Evolutionary conservation across 2,113 vertebrate species (phyloP), one percentile per base, ranked within the genome.

Genomic region (Bujurquina vittata): DNA sequence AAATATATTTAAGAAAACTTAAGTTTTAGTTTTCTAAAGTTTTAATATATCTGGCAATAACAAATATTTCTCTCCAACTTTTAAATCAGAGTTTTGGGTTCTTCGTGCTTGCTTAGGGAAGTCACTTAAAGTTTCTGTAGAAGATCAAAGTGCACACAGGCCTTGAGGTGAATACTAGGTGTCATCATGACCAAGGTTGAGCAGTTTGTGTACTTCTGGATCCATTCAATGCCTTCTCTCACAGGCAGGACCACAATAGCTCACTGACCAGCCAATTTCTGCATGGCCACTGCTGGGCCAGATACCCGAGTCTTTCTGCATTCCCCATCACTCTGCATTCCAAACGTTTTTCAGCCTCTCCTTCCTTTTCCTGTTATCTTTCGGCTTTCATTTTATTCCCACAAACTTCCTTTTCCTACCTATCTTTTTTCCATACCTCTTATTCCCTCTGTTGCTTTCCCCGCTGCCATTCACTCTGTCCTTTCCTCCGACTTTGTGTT

Each of bases 191-290:
- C 60, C 15, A 15, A 73, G 79, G 54, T 26, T 46, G 46, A 83
- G 84, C 33, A 1, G n/a, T 77, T 74, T 67, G 81, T 83, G 74
- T 75, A 65, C 69, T 77, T 78, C 76, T 82, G 65, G 31, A 89
- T 78, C 56, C 63, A 54, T 86, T 87, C 73, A 58, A 0, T 62
- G 69, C 82, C 69, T 79, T 18, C 29, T 77, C 75, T 52, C 33
- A 61, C n/a, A 11, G 63, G 63, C 75, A 83, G 63, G 31, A 78
- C 76, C 83, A 89, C 87, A 92, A 77, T 67, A 81, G 77, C 74
- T 79, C 69, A 46, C 82, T 84, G 85, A 49, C 80, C 83, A 72
- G 81, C 67, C 76, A 75, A 73, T 87, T 80, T 86, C 78, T 67
- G 60, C 73, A 67, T 82, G 63, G 60, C 78, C n/a, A 9, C 23